Base-by-base conservation (phyloP, 2,797 vertebrate genomes). In the Lithobates pipiens region DNA sequence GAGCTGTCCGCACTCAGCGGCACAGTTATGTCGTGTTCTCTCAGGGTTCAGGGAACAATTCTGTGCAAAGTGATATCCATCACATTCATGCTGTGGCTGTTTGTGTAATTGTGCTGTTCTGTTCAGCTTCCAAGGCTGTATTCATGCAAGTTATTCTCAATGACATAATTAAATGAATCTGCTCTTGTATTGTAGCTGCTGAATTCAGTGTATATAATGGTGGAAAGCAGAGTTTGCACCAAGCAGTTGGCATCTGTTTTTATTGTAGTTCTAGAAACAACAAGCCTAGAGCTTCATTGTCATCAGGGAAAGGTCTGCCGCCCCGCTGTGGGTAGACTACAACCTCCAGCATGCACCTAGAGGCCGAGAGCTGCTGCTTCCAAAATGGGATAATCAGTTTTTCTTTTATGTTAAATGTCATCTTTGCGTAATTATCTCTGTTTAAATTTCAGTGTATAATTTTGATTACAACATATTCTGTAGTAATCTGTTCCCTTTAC, bases 21-120 rank as follows among this genome's bases (percentile, higher is more conserved):
- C 16, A 67, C 61, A 78, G 63, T 11, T 68, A 27, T 46, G 23
- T 39, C 65, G 27, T 29, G 65, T 67, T 67, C 25, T 29, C 10
- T 67, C 3, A 67, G 27, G 76, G n/a, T 27, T 65, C 27, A 50
- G n/a, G 27, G 13, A 75, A 46, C 50, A 25, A 25, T 75, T 75
- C 25, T 8, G 42, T 32, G 23, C 32, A 25, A 29, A 39, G n/a
- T 65, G 32, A 23, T 23, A 36, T 3, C 76, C 70, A 36, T 44
- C 76, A 61, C 16, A n/a, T 65, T 42, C 61, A 63, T 36, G 25
- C 76, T 16, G 76, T 34, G 39, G 36, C 27, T 78, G 42, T 67
- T 67, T 78, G 76, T 77, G 54, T 65, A 16, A 25, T 36, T 76
- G 46, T 21, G 18, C 54, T 57, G 57, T 44, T 27, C 76, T 67